Conservation (phyloP, 2,888 invertebrate species). For the Tridacna gigas region DNA sequence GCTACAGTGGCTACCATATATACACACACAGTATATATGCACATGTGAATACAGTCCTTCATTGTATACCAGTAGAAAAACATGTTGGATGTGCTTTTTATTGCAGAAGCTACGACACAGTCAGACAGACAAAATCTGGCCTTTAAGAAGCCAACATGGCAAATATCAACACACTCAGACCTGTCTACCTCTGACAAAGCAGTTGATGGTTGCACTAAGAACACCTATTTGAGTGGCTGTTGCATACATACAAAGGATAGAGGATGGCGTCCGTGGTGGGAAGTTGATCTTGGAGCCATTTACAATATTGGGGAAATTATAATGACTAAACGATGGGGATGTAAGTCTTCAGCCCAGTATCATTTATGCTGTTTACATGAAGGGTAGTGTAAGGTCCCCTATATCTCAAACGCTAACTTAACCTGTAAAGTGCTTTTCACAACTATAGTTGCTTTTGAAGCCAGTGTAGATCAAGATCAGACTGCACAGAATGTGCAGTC, state of each 20-base stretch:
- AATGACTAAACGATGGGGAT: conserved; percentile 17
- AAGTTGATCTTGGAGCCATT: conserved; percentile 44
- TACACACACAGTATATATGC: neutral
- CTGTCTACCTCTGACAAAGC: conserved; percentile 5
- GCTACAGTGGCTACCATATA: neutral
- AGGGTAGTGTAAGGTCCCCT: no score
- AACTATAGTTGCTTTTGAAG: no score
- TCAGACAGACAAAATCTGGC: conserved; percentile 7
- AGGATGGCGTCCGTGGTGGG: conserved; percentile 51
- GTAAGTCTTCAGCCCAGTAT: neutral
- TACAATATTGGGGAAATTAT: conserved; percentile 32
- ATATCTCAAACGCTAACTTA: no score
- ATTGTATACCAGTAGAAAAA: neutral
- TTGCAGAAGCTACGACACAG: neutral
- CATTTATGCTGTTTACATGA: no score
- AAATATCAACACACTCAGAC: conserved; percentile 17
- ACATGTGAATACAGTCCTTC: no score
- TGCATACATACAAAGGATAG: conserved; percentile 29
- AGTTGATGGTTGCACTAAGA: conserved; percentile 39
- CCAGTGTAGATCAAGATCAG: no score
- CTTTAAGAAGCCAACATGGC: neutral
- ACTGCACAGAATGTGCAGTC: no score
- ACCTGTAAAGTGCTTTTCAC: no score
- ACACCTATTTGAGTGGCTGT: neutral
- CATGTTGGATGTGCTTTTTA: neutral